Evolutionary conservation across 2,888 invertebrate genomes (phyloP), one percentile per base, ranked within the genome.

Genomic region (Lydus trimaculatus): DNA sequence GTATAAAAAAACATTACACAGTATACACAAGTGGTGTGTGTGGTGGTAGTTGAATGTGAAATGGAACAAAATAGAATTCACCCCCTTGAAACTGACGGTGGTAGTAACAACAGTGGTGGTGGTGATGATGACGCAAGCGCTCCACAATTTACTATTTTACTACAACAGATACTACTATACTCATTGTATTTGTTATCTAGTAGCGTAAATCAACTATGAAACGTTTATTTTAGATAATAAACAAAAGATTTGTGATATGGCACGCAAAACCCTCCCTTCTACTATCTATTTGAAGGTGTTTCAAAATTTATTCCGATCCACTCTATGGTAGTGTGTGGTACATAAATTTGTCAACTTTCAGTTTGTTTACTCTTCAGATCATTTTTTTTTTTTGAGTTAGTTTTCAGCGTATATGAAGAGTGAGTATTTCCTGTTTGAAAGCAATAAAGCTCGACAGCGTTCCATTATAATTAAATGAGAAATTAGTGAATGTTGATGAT

Each of bases 121-220:
- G n/a, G 43, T 43, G n/a, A 8, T n/a, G 43, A 9, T 17, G 56
- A 59, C 64, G 64, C 64, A 59, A 17, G 64, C 64, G 64, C 64
- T 20, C 11, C n/a, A 63, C 31, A 31, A 9, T 60, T 59, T 58
- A 58, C 59, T 64, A 64, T 43, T 58, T 56, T 64, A 64, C 31
- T 36, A 64, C 64, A 36, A 64, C 36, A 58, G 59, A 64, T 64
- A 64, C 39, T 64, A 28, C 33, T 9, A 2, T 28, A 64, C 63
- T 64, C 63, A 63, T 63, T 63, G 63, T 36, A 43, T 63, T n/a
- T 63, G 31, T 63, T 63, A 63, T 63, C 63, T 63, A 28, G 48
- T 48, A 31, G 31, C 63, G 63, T 63, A 63, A 63, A 63, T 63
- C 63, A 25, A 48, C 56, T 56, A 52, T 63, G 63, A 63, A 63